Percentiles rank a stretch among this genome's conserved stretches.
Evolutionary conservation across 2,888 invertebrate species (phyloP).

Genomic region (Kuschelorhynchus macadamiae): DNA sequence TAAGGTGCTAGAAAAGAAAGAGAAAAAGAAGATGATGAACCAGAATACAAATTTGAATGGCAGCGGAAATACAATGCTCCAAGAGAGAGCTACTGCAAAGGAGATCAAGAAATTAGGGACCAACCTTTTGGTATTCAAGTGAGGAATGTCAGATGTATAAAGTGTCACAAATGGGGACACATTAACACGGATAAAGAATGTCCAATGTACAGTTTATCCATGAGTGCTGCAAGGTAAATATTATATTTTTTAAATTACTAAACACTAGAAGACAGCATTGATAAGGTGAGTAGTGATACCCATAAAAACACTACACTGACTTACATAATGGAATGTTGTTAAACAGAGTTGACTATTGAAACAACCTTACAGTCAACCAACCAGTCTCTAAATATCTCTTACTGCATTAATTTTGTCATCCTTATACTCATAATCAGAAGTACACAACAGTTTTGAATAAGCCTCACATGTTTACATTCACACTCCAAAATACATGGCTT

Average conservation of each 20-base stretch:
- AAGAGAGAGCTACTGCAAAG: conserved; percentile 97
- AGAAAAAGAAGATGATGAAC: conserved; percentile 93
- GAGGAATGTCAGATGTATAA: conserved; percentile 97
- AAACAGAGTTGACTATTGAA: no score
- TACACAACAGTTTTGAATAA: no score
- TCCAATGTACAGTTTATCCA: conserved; percentile 89
- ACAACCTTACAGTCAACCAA: no score
- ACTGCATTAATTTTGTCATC: no score
- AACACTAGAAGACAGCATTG: no score
- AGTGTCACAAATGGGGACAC: conserved; percentile 99
- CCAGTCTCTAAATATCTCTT: no score
- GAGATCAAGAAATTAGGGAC: conserved; percentile 96
- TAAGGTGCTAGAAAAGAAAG: conserved; percentile 87
- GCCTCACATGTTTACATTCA: no score
- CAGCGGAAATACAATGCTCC: conserved; percentile 99
- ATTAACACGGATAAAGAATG: conserved; percentile 98
- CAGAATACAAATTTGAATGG: conserved; percentile 99
- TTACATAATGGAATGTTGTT: no score
- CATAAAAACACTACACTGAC: no score
- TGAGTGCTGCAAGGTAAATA: conserved; percentile 79
- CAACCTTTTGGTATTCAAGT: conserved; percentile 99
- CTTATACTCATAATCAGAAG: no score
- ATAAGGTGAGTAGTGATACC: no score
- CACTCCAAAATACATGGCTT: no score
- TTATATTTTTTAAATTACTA: conserved; percentile 1